A percentile compares a stretch with the other conserved stretches of the same genome.
phyloP scores from a whole-genome alignment of 2,888 invertebrate species.

The Aporophyla lueneburgensis region DNA sequence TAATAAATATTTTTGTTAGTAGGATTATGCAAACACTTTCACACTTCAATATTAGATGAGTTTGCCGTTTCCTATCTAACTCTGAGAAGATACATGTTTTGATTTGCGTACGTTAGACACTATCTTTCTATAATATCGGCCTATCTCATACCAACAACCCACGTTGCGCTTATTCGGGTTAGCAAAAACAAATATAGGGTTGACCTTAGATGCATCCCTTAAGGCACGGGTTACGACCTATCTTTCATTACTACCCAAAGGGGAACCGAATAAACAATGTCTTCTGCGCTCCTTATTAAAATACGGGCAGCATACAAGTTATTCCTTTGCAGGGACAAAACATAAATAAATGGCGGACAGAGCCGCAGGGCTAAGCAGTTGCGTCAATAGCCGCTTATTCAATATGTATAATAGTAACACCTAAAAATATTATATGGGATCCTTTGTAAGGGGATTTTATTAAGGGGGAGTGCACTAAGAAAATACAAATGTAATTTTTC shows the following conservation, averaged over 20 bases:
- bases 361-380: conserved; percentile 59
- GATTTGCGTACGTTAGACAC: background rate
- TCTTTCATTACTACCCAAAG: conserved; percentile 46
- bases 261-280: conserved; percentile 50
- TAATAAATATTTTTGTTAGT: background rate
- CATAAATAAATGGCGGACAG: conserved; percentile 44
- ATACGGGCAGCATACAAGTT: conserved; percentile 49
- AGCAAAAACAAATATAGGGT: conserved; percentile 17
- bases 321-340: conserved; percentile 36
- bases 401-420: conserved; percentile 69
- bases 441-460: conserved; percentile 60
- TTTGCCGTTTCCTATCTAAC: background rate
- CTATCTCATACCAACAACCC: background rate
- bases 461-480: conserved; percentile 38
- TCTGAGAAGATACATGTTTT: background rate
- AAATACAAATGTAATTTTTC: background rate
- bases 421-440: conserved; percentile 59
- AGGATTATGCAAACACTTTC: background rate
- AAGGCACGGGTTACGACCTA: conserved; percentile 10
- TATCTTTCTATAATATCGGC: background rate
- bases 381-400: conserved; percentile 70
- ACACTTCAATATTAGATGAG: background rate
- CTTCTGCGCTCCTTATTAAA: conserved; percentile 41
- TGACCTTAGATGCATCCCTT: conserved; percentile 4
- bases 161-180: background rate